Evolutionary conservation across 2,113 vertebrate species (phyloP).

Genomic region (Erinaceus europaeus): DNA sequence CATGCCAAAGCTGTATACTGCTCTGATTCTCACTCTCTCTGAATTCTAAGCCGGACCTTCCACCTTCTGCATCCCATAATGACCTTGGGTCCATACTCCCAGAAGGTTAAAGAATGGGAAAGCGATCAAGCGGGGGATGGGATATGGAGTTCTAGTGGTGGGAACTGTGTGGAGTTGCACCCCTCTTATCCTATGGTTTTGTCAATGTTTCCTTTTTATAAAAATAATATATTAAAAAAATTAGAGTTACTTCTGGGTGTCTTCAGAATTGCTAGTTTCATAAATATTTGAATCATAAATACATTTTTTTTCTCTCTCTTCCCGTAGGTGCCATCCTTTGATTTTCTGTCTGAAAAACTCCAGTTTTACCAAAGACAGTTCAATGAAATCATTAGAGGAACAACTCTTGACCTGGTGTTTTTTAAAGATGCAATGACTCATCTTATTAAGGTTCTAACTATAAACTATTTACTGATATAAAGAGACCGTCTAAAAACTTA

Average conservation of each 20-base stretch:
- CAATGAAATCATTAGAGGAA: conserved; percentile 83
- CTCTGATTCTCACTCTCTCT: too few species aligned
- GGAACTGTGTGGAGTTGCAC: too few species aligned
- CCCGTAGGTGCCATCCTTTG: conserved; percentile 79
- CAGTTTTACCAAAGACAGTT: conserved; percentile 81
- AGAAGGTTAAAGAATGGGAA: too few species aligned
- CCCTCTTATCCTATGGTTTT: too few species aligned
- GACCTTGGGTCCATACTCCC: too few species aligned
- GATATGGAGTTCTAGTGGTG: too few species aligned
- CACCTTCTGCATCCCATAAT: too few species aligned
- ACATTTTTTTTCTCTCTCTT: not conserved
- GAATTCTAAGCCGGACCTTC: too few species aligned
- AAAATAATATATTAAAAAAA: too few species aligned
- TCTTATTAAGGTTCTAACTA: conserved; percentile 82
- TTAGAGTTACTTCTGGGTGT: not conserved
- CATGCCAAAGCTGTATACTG: too few species aligned
- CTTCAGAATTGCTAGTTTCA: not conserved
- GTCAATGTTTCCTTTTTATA: too few species aligned
- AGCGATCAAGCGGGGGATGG: too few species aligned
- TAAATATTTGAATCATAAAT: not conserved
- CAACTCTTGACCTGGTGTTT: conserved; percentile 85
- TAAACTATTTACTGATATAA: not conserved
- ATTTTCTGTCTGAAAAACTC: conserved; percentile 81
- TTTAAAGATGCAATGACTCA: conserved; percentile 88
- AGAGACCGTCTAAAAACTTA: not conserved